Base-by-base conservation (phyloP, 2,113 vertebrate genomes). In the Rostratula benghalensis region DNA sequence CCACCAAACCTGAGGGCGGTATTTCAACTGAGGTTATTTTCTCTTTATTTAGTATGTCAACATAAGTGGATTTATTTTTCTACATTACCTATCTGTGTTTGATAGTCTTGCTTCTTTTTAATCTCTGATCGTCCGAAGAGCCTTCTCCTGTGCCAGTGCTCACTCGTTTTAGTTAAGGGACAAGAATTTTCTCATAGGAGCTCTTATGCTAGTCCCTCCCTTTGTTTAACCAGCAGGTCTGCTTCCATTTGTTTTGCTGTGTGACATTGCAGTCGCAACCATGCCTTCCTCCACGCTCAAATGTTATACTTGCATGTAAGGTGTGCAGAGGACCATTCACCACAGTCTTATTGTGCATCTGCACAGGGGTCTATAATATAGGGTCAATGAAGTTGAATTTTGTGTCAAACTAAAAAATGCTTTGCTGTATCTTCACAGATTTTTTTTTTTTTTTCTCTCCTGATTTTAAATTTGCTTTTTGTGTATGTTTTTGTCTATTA, bases 231-330 rank as follows among this genome's bases (percentile, higher is more conserved):
- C 13, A 45, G 30, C 46, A 57, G 41, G 41, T 75, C 39, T 78
- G 28, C 28, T 12, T 82, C n/a, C 28, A 15, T 43, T 87, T 70
- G 2, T 59, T 70, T 45, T 39, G 39, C 3, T 1, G 20, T 35
- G 81, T 68, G 39, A 64, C 35, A 7, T 13, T 50, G 48, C 33
- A 71, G 48, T 68, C 30, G 28, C 35, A 76, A 0, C 35, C 46
- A 43, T 71, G 54, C 60, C 6, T 13, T 56, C 23, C 30, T 64
- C 10, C 0, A 0, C 56, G n/a, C 69, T 83, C 23, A 28, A n/a
- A 45, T 31, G 14, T 35, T 84, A 5, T 9, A 11, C 57, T 81
- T 12, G 53, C 41, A 4, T 12, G 24, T 60, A 35, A 59, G 0
- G 0, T 6, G 1, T 25, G 30, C 35, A 7, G 18, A 87, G 54